phyloP scores from a whole-genome alignment of 2,113 vertebrate species.

The Indicator maculatus region DNA sequence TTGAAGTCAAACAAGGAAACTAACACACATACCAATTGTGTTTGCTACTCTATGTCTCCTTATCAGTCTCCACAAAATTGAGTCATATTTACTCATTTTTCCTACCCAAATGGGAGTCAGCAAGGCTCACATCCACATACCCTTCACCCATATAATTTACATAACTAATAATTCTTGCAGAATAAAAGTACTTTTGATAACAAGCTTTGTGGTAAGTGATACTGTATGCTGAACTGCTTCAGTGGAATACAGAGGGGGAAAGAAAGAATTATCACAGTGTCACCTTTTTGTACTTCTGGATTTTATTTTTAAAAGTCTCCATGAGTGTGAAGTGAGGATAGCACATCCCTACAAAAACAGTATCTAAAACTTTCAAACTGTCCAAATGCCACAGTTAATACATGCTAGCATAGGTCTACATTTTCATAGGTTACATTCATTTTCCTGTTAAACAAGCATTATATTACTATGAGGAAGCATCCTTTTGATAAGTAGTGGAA shows the following conservation, averaged over 20 bases:
- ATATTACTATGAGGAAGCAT: slow-evolving; percentile 27
- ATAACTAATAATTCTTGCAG: background rate
- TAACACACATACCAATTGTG: background rate
- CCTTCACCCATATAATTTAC: background rate
- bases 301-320: background rate
- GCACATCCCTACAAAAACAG: slow-evolving; percentile 31
- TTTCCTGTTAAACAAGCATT: slow-evolving; percentile 64
- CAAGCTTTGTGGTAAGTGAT: background rate
- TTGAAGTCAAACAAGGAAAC: background rate
- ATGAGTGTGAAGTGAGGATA: background rate
- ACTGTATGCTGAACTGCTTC: background rate
- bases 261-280: background rate
- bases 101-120: background rate
- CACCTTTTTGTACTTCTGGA: background rate
- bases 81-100: background rate
- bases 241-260: background rate
- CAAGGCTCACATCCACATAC: background rate
- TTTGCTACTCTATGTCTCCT: background rate
- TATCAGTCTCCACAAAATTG: background rate
- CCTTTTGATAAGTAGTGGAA: slow-evolving; percentile 44
- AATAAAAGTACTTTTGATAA: background rate
- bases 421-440: slow-evolving; percentile 50
- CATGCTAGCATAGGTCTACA: slow-evolving; percentile 25
- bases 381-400: slow-evolving; percentile 21
- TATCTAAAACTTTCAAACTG: slow-evolving; percentile 24